These are phyloP conservation scores for Anabas testudineus DNA, from an alignment of 2,797 vertebrate species.

Conservation along the genomic window DNA sequence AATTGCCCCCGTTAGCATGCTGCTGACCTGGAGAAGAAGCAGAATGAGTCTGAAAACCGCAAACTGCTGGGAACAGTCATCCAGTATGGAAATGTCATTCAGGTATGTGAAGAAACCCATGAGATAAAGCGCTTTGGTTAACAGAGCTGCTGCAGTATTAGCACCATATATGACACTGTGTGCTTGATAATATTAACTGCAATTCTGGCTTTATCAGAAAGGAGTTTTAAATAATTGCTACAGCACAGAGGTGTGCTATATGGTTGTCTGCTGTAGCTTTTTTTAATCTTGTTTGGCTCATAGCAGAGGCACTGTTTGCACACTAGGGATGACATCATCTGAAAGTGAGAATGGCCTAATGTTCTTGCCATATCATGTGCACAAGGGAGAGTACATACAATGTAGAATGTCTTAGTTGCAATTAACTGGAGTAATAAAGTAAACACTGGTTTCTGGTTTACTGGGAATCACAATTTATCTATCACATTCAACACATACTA, in stretches of 20 bases:
- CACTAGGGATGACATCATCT: slow-evolving; percentile 23
- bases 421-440: neutral
- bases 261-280: neutral
- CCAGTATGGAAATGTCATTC: slow-evolving; percentile 97
- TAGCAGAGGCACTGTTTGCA: slow-evolving; percentile 29
- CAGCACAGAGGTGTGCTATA: slow-evolving; percentile 11
- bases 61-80: slow-evolving; percentile 95
- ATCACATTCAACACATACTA: neutral
- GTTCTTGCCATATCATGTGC: slow-evolving; percentile 3
- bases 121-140: slow-evolving; percentile 41
- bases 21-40: slow-evolving; percentile 97
- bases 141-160: slow-evolving; percentile 16
- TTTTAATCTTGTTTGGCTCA: slow-evolving; percentile 33
- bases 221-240: slow-evolving; percentile 56
- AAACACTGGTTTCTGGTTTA: neutral
- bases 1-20: slow-evolving; percentile 88
- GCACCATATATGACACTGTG: neutral
- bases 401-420: slow-evolving; percentile 4
- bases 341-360: slow-evolving; percentile 20
- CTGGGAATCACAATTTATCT: too few relatives aligned
- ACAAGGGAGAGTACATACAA: neutral
- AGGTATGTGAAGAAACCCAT: slow-evolving; percentile 80
- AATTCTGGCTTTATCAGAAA: slow-evolving; percentile 30
- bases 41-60: slow-evolving; percentile 97
- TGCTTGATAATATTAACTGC: slow-evolving; percentile 7